Percentiles rank a stretch among this genome's conserved stretches.
These are phyloP conservation scores for Pseudocheirus occidentalis DNA, from an alignment of 2,797 vertebrate genomes.

Conservation along the genomic window DNA sequence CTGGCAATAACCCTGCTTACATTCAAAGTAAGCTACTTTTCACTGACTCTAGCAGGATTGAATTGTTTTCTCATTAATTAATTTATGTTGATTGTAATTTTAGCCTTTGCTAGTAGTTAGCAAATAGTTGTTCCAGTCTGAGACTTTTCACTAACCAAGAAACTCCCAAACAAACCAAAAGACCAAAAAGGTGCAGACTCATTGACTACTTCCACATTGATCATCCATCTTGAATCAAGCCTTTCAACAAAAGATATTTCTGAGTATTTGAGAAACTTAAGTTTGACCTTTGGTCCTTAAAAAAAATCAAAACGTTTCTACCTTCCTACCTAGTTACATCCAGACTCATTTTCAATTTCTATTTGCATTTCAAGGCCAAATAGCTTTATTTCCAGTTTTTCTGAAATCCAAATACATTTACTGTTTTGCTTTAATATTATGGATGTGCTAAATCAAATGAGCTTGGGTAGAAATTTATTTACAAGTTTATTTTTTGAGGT, in stretches of 20 bases:
- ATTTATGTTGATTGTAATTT: neutral
- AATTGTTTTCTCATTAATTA: neutral
- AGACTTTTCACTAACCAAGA: neutral
- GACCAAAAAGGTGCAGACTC: neutral
- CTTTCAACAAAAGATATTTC: constrained; percentile 27
- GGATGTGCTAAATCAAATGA: constrained; percentile 48
- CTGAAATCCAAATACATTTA: constrained; percentile 21
- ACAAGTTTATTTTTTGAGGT: constrained; percentile 34
- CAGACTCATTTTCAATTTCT: constrained; percentile 28
- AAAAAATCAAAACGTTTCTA: constrained; percentile 41
- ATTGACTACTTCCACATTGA: neutral
- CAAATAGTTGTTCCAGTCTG: neutral
- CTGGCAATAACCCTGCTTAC: neutral
- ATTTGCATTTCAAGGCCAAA: constrained; percentile 40
- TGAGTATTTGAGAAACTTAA: constrained; percentile 40
- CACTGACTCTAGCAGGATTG: neutral
- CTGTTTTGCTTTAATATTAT: constrained; percentile 41
- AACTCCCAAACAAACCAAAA: neutral
- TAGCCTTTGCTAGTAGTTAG: neutral
- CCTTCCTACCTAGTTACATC: constrained; percentile 9
- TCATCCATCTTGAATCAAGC: constrained; percentile 21
- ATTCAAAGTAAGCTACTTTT: constrained; percentile 33
- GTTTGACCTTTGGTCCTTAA: constrained; percentile 47
- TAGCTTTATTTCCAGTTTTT: constrained; percentile 48
- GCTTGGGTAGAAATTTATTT: constrained; percentile 10